Evolutionary conservation across 1,140 invertebrate species (phyloP), one percentile per base, ranked within the genome.

Genomic region (Drosophila busckii): DNA sequence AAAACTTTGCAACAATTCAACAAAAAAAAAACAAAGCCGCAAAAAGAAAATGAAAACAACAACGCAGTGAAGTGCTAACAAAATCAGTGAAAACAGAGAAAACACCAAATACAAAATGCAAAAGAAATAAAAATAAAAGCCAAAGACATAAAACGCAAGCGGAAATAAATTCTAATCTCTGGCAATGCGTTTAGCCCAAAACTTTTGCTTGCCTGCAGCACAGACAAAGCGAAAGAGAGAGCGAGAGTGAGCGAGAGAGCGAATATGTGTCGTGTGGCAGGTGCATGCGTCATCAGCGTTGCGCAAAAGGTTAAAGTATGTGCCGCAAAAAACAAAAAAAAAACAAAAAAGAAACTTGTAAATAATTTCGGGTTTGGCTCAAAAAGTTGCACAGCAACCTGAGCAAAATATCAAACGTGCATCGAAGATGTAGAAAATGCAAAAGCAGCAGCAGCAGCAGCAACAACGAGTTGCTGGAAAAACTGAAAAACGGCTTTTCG

Each of bases 361-460:
- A 76, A 80, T 76, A 76, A 76, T 67, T 80, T 76, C 73, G 61
- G 69, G 67, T 66, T 71, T 71, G 69, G 63, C 67, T 23, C 34
- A 49, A 62, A 78, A 76, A 78, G 50, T 80, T 76, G 71, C 66
- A 56, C 48, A 49, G 70, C 66, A 78, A 78, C 70, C 71, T 70
- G 71, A 46, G 71, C 71, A 60, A 78, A 64, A 76, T 76, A 76
- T 80, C 71, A 76, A 76, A 76, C 73, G 66, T 69, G 71, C 63
- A 67, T 52, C 60, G 59, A 65, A 65, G 63, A 63, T 60, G 56
- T 60, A n/a, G 42, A 12, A 25, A n/a, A 15, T 13, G 38, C 42
- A 31, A 28, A 42, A 42, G 40, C 42, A 19, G 26, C 42, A 44
- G 12, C 8, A 15, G 4, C 15, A 7, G 3, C 1, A 10, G 2